Conservation (phyloP, 2,797 vertebrate genomes). For the Sebastes kiyomatsui region DNA sequence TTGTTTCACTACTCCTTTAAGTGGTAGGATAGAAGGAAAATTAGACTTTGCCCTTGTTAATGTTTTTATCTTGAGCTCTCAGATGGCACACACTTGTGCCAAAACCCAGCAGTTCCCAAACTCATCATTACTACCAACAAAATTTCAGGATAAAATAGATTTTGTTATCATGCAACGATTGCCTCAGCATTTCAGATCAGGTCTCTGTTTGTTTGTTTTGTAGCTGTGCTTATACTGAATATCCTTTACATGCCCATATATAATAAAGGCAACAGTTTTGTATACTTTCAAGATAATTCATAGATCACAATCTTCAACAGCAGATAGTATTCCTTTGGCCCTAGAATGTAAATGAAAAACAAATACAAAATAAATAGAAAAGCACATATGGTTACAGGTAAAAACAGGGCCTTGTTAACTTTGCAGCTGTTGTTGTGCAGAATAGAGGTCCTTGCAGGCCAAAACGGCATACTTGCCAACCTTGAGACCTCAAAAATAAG, state of each 20-base stretch:
- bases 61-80: slow-evolving; percentile 8
- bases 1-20: slow-evolving; percentile 13
- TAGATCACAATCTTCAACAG: not conserved
- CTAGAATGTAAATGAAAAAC: not conserved
- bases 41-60: not conserved
- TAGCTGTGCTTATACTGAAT: not conserved
- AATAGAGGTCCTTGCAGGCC: not conserved
- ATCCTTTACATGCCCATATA: not conserved
- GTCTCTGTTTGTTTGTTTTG: not conserved
- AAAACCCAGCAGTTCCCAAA: not conserved
- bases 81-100: slow-evolving; percentile 21
- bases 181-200: not conserved
- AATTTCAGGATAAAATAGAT: not conserved
- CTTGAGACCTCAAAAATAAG: too few relatives aligned
- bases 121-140: not conserved
- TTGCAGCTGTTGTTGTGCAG: not conserved
- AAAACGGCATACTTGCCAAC: too few relatives aligned
- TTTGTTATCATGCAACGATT: not conserved
- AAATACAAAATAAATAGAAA: not conserved
- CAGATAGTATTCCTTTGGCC: not conserved
- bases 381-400: too few relatives aligned
- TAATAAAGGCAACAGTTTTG: not conserved
- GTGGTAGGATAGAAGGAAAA: not conserved
- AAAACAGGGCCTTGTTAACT: too few relatives aligned
- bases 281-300: not conserved